phyloP scores from a whole-genome alignment of 2,888 invertebrate genomes.

The Perdita meconis region DNA sequence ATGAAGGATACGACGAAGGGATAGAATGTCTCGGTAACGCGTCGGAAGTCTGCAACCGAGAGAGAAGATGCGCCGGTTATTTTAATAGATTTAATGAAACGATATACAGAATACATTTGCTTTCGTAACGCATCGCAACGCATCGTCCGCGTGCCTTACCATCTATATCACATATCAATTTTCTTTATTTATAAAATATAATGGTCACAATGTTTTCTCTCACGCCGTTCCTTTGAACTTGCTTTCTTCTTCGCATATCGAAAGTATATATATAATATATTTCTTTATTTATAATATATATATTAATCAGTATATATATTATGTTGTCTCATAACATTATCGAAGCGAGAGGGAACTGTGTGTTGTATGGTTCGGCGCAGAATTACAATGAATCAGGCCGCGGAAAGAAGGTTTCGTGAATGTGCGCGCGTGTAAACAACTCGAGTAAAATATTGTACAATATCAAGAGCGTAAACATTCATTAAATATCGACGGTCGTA shows the following conservation, averaged over 20 bases:
- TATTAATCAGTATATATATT: conserved; percentile 42
- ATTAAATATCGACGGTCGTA: conserved; percentile 59
- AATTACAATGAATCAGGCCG: conserved; percentile 66
- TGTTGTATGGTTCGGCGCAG: conserved; percentile 58
- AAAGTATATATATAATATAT: conserved; percentile 60
- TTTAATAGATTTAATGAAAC: conserved; percentile 77
- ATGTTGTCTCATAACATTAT: conserved; percentile 53
- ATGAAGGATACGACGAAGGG: background rate
- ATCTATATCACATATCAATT: conserved; percentile 79
- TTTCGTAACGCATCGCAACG: conserved; percentile 72
- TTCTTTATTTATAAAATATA: conserved; percentile 73
- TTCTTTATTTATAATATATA: conserved; percentile 30
- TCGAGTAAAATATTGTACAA: conserved; percentile 52
- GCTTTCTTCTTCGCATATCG: conserved; percentile 67
- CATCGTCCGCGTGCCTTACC: conserved; percentile 76
- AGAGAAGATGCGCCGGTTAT: conserved; percentile 28
- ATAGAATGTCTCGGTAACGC: background rate
- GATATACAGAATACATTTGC: conserved; percentile 79
- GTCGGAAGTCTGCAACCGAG: conserved; percentile 2
- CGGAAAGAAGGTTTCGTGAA: conserved; percentile 64
- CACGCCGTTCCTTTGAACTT: conserved; percentile 66
- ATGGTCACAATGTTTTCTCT: conserved; percentile 66
- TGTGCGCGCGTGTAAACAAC: conserved; percentile 59
- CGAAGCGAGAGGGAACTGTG: conserved; percentile 67
- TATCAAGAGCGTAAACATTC: conserved; percentile 26